A percentile compares a stretch with the other conserved stretches of the same genome.
phyloP scores from a whole-genome alignment of 2,888 invertebrate genomes.

The Ophion costatus region DNA sequence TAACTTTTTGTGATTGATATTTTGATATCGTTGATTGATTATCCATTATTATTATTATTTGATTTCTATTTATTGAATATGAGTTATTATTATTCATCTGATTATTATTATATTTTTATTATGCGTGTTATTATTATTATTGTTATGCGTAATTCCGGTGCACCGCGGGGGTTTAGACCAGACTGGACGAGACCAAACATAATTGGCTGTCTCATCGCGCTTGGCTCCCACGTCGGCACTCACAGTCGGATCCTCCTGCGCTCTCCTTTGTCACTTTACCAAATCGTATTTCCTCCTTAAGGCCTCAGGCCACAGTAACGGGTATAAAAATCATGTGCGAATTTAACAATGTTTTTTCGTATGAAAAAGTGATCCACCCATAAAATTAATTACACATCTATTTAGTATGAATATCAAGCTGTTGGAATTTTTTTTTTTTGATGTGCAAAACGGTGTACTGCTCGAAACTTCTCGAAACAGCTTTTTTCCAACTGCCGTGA shows the following conservation, averaged over 20 bases:
- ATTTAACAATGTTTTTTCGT: too few relatives aligned
- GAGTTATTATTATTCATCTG: not conserved
- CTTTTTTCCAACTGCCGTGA: too few relatives aligned
- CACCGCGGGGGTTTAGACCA: not conserved
- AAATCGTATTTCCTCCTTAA: slow-evolving; percentile 34
- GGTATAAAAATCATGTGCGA: too few relatives aligned
- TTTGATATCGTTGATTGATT: too few relatives aligned
- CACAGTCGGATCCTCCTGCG: slow-evolving; percentile 8
- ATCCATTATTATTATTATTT: not conserved
- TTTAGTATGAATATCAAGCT: too few relatives aligned
- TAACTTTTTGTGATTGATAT: too few relatives aligned
- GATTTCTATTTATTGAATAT: not conserved
- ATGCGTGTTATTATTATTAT: not conserved
- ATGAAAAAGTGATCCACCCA: too few relatives aligned
- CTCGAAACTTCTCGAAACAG: too few relatives aligned
- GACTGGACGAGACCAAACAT: slow-evolving; percentile 23
- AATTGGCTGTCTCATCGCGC: slow-evolving; percentile 37
- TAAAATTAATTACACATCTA: too few relatives aligned
- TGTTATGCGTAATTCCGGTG: not conserved
- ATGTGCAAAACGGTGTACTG: too few relatives aligned
- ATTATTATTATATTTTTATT: not conserved
- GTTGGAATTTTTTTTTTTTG: too few relatives aligned
- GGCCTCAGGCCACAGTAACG: too few relatives aligned
- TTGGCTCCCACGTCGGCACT: slow-evolving; percentile 44
- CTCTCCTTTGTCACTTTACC: slow-evolving; percentile 12